Percentiles rank a stretch among this genome's conserved stretches.
These are phyloP conservation scores for Hydra vulgaris DNA, from an alignment of 30 jellyfish, hydroid and myxozoan species.

Conservation along the genomic window DNA sequence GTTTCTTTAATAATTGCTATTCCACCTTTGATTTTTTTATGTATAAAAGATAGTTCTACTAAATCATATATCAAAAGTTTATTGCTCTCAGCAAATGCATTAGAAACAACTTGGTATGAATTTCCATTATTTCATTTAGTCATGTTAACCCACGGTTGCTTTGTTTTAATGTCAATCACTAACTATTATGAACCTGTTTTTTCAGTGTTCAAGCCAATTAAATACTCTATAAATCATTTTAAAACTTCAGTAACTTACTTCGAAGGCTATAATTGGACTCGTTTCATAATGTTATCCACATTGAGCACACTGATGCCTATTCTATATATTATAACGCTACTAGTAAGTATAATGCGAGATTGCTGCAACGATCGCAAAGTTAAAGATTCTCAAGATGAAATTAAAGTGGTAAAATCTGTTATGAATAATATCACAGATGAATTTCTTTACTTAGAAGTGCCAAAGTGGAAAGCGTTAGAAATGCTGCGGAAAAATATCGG, in stretches of 20 bases:
- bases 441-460: slow-evolving; percentile 23
- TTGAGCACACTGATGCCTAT: slow-evolving; percentile 64
- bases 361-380: not conserved
- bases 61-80: slow-evolving; percentile 44
- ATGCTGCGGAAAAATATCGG: slow-evolving; percentile 25
- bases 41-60: slow-evolving; percentile 34
- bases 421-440: slow-evolving; percentile 20
- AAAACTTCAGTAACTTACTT: slow-evolving; percentile 24
- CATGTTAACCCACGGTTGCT: slow-evolving; percentile 41
- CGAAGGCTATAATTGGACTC: slow-evolving; percentile 54
- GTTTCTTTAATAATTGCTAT: slow-evolving; percentile 29
- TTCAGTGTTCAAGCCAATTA: slow-evolving; percentile 37
- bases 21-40: slow-evolving; percentile 25
- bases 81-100: slow-evolving; percentile 23
- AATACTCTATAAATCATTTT: not conserved
- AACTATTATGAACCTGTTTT: slow-evolving; percentile 75
- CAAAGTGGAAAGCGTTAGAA: slow-evolving; percentile 41
- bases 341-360: slow-evolving; percentile 4
- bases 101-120: slow-evolving; percentile 24
- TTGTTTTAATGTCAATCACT: slow-evolving; percentile 60
- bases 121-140: slow-evolving; percentile 39
- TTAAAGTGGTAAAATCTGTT: not conserved
- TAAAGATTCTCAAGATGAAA: not conserved
- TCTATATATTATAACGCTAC: slow-evolving; percentile 35
- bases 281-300: slow-evolving; percentile 51